Percentiles rank a stretch among this genome's conserved stretches.
phyloP scores from a whole-genome alignment of 1,140 invertebrate genomes.

The Trachymyrmex cornetzi region DNA sequence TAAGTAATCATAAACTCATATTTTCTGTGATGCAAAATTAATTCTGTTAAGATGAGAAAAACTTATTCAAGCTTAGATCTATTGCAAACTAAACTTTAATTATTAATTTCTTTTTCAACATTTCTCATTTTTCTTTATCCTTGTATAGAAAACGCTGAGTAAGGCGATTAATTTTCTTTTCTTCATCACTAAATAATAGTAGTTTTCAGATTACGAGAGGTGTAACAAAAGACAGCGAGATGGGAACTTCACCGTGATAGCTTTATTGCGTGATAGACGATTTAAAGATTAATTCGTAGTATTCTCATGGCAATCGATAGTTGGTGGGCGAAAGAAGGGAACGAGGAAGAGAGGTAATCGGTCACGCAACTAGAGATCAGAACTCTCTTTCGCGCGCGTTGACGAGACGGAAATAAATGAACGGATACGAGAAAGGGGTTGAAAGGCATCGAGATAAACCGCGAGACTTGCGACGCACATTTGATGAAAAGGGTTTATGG shows the following conservation, averaged over 20 bases:
- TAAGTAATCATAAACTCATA: background rate
- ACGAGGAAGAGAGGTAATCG: constrained; percentile 62
- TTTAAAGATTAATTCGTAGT: constrained; percentile 69
- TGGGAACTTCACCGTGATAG: constrained; percentile 35
- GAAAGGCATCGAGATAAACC: constrained; percentile 62
- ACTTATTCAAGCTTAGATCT: background rate
- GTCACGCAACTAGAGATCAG: constrained; percentile 70
- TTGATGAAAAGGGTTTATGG: constrained; percentile 83
- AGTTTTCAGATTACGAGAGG: constrained; percentile 35
- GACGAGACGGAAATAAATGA: constrained; percentile 73
- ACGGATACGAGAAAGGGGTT: constrained; percentile 66
- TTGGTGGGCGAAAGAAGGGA: background rate
- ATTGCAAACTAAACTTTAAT: background rate
- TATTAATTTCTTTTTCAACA: background rate
- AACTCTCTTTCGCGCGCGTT: constrained; percentile 23
- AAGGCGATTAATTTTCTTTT: constrained; percentile 38
- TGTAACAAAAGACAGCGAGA: constrained; percentile 55
- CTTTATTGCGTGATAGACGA: constrained; percentile 68
- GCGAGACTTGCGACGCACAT: constrained; percentile 68
- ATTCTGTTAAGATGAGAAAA: background rate
- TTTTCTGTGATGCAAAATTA: background rate
- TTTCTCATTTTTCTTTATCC: background rate
- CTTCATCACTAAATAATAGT: constrained; percentile 3
- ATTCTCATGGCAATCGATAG: constrained; percentile 62
- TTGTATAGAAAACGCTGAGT: constrained; percentile 19